Base-by-base conservation (phyloP, 2,888 invertebrate genomes). In the Rhagonycha fulva region DNA sequence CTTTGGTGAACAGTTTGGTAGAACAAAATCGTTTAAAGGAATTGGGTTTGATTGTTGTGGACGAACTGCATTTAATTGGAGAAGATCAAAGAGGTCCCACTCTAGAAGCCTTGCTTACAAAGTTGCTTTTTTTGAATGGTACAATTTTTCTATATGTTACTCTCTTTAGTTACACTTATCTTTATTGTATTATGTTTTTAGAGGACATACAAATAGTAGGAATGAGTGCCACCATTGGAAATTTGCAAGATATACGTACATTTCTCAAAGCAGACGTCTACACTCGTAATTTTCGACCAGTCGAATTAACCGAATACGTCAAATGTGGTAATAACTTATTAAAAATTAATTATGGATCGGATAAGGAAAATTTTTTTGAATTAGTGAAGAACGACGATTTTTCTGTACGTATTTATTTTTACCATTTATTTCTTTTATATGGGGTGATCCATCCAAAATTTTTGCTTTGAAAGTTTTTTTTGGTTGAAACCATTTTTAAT, bases 201-300 rank as follows among this genome's bases (percentile, higher is more conserved):
- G 92, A 89, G 63, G 88, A 88, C 74, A 93, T 96, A 76, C 98
- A 98, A 86, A 93, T 99, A 75, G 92, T 99, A 14, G 98, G 97
- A 23, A 98, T 99, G 98, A 98, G 97, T 87, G 99, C 99, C 0
- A 99, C 99, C 0, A 94, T 99, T 82, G 97, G 96, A 75, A 98
- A 99, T 88, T 89, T 98, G 72, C 86, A 91, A 0, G 96, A 98
- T 84, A 82, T 99, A 63, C 92, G 94, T 0, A 84, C 87, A 72
- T 99, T 98, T 87, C 89, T 99, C 2, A 90, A 93, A 72, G 95
- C 98, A 0, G 94, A 95, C 70, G 89, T 95, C 12, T 98, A 94
- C 86, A 91, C 93, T 12, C 92, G 94, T 75, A 92, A 97, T 85
- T 99, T 98, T 88, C 91, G 98, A 62, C 98, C 98, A 0, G 94